Base-by-base conservation (phyloP, 2,113 vertebrate species). In the Aptenodytes patagonicus region DNA sequence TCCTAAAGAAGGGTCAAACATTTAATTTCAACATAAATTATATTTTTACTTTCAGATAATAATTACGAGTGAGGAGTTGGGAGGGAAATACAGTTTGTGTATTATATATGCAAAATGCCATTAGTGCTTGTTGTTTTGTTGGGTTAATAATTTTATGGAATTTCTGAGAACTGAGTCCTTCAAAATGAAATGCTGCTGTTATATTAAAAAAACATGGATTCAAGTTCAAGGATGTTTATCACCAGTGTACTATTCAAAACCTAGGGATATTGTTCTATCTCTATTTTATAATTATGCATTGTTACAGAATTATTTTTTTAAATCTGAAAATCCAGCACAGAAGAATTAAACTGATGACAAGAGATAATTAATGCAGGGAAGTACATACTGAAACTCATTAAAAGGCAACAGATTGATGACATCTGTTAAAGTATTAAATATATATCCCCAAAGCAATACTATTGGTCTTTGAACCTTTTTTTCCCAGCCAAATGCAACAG, bases 301-400 rank as follows among this genome's bases (percentile, higher is more conserved):
- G 42, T 87, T 83, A 79, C 38, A 80, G 42, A 85, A 73, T 65
- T 83, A 20, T 25, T 85, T 80, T 64, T 42, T 55, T 2, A 47
- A 54, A 38, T 52, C 32, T 84, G 46, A 75, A 87, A 83, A 93
- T 17, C 22, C 44, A 90, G 44, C 68, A 60, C 25, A 28, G n/a
- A 94, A 89, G 38, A 94, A 83, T 80, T 71, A 87, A 94, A 83
- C 14, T 47, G 73, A 68, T 64, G 65, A 82, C 87, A 91, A 71
- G 61, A 90, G 79, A 82, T 81, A 95, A 95, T 93, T 93, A 97
- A 95, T 90, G 93, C 81, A 91, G 61, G n/a, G n/a, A 79, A 84
- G 42, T 40, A 61, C 44, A 61, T 46, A 60, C 13, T 85, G 66
- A 88, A 95, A 71, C 69, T 95, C 90, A 95, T 95, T 97, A 93